Percentiles rank a stretch among this genome's conserved stretches.
Conservation (phyloP, 2,797 vertebrate species). For the Phataginus tetradactyla region DNA sequence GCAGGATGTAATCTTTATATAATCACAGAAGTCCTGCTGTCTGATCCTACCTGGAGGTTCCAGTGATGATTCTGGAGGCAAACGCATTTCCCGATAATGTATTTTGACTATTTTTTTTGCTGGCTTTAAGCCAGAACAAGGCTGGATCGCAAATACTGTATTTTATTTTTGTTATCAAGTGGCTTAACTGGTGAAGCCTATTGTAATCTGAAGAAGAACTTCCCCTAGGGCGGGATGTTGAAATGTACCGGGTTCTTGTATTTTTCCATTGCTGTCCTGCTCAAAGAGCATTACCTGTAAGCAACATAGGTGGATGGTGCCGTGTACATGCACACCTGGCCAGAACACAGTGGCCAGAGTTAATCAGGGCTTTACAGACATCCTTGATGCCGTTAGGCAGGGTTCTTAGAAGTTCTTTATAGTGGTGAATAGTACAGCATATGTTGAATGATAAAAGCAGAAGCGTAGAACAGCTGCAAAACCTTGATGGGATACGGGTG, state of each 20-base stretch:
- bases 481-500: accelerated
- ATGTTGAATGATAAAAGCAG: neutral
- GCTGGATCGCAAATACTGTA: neutral
- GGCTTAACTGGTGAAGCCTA: neutral
- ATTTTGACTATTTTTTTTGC: neutral
- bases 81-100: neutral
- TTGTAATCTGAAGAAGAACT: neutral
- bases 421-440: neutral
- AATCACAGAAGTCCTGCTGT: neutral
- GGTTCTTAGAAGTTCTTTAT: neutral
- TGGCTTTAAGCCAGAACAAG: conserved; percentile 13
- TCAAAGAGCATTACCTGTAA: neutral
- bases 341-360: neutral
- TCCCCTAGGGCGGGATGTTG: neutral
- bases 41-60: conserved; percentile 41
- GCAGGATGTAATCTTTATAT: conserved; percentile 12
- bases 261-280: neutral
- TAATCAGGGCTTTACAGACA: neutral
- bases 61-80: neutral
- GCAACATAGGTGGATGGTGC: accelerated
- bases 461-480: neutral
- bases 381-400: too few species aligned
- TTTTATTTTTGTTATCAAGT: conserved; percentile 32
- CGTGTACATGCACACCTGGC: neutral
- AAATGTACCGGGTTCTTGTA: neutral